These are phyloP conservation scores for Oryzias sinensis DNA, from an alignment of 2,797 vertebrate species.

Conservation along the genomic window DNA sequence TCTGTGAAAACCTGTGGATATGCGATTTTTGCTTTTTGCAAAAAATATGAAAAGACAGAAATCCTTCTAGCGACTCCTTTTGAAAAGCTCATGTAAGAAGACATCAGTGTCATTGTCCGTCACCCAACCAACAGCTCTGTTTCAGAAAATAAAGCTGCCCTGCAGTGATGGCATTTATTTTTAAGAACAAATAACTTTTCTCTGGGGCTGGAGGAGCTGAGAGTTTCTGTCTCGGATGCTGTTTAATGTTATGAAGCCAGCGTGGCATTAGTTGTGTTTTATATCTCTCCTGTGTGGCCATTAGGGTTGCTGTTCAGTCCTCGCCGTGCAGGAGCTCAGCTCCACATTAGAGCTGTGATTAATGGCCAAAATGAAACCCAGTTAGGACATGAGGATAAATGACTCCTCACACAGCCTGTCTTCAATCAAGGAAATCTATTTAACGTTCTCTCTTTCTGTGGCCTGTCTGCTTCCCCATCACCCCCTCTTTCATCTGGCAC, in stretches of 20 bases:
- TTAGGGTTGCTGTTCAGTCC: constrained; percentile 33
- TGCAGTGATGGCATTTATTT: constrained; percentile 25
- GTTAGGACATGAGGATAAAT: constrained; percentile 48
- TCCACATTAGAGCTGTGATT: constrained; percentile 59
- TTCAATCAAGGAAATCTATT: constrained; percentile 48
- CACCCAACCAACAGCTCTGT: constrained; percentile 23
- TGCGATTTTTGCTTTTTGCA: background rate
- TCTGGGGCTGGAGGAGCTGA: constrained; percentile 20
- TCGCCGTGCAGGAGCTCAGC: constrained; percentile 29
- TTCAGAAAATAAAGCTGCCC: constrained; percentile 29
- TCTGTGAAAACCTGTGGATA: background rate
- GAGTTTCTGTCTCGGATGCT: constrained; percentile 39
- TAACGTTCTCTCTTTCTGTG: constrained; percentile 15
- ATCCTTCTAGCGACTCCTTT: background rate
- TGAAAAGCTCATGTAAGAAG: background rate
- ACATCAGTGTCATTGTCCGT: constrained; percentile 7
- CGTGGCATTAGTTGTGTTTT: constrained; percentile 39
- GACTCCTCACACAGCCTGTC: constrained; percentile 38
- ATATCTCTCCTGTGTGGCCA: constrained; percentile 31
- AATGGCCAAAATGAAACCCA: constrained; percentile 62
- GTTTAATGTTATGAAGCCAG: constrained; percentile 39
- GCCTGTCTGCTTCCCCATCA: constrained; percentile 8
- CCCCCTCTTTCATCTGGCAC: constrained; percentile 25
- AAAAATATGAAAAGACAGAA: constrained; percentile 3
- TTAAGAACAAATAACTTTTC: constrained; percentile 27